These are phyloP conservation scores for Leguminivora glycinivorella DNA, from an alignment of 1,140 invertebrate genomes.

Conservation along the genomic window DNA sequence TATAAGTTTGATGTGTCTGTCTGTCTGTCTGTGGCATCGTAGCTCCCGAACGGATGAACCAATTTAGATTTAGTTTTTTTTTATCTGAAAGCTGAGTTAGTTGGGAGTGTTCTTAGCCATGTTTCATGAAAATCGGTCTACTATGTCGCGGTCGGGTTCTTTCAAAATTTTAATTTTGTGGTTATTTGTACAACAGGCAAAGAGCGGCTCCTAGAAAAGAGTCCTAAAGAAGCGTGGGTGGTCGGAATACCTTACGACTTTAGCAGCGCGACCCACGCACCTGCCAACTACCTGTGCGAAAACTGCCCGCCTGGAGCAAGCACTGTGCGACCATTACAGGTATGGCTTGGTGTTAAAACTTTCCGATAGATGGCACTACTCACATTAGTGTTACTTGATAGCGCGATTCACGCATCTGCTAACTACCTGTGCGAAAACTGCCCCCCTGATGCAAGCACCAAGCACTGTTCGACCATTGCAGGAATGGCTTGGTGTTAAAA, in stretches of 20 bases:
- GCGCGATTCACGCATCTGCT: constrained; percentile 55
- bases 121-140: no score
- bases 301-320: constrained; percentile 43
- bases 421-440: constrained; percentile 55
- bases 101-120: no score
- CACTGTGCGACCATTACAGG: constrained; percentile 57
- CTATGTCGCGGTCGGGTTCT: no score
- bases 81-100: no score
- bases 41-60: no score
- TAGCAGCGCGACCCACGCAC: constrained; percentile 57
- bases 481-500: constrained; percentile 33
- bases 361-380: background rate
- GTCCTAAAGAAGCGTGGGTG: constrained; percentile 44
- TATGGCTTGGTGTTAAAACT: constrained; percentile 15
- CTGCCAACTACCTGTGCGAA: constrained; percentile 56
- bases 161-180: no score
- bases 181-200: constrained; percentile 41
- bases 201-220: constrained; percentile 53
- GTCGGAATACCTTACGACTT: constrained; percentile 50
- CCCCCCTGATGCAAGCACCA: constrained; percentile 40
- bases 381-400: background rate
- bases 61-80: no score
- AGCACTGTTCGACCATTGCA: constrained; percentile 54
- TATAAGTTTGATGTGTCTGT: no score
- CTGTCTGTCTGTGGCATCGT: no score